Percentiles rank a stretch among this genome's conserved stretches.
phyloP scores from a whole-genome alignment of 1,140 invertebrate genomes.

The Zeugodacus cucurbitae region DNA sequence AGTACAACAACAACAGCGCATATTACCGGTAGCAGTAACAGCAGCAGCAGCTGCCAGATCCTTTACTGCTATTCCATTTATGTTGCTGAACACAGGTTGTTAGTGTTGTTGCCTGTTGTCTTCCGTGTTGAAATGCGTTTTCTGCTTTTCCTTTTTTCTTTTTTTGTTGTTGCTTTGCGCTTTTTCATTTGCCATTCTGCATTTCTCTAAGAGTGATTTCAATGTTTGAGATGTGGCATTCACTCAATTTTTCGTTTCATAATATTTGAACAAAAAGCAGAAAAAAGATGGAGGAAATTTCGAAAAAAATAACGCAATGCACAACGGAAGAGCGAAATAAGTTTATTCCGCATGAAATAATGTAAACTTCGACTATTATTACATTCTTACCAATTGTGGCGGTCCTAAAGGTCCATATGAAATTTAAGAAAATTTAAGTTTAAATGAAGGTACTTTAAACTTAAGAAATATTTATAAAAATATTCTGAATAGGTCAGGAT shows the following conservation, averaged over 20 bases:
- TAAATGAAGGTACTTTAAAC: no score
- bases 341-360: constrained; percentile 22
- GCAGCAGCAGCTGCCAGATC: neutral
- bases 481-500: no score
- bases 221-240: constrained; percentile 4
- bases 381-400: neutral
- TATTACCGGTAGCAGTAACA: neutral
- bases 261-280: neutral
- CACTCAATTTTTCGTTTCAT: constrained; percentile 12
- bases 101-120: neutral
- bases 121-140: constrained; percentile 4
- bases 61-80: neutral
- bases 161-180: neutral
- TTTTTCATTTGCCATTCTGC: neutral
- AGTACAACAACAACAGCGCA: neutral
- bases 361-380: neutral
- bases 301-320: neutral
- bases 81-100: neutral
- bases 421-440: neutral
- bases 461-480: no score
- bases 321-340: neutral
- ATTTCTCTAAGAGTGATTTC: constrained; percentile 13
- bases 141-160: neutral
- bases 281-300: neutral
- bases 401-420: neutral